Evolutionary conservation across 1,140 invertebrate genomes (phyloP).

Genomic region (Ostrea denselamellosa): DNA sequence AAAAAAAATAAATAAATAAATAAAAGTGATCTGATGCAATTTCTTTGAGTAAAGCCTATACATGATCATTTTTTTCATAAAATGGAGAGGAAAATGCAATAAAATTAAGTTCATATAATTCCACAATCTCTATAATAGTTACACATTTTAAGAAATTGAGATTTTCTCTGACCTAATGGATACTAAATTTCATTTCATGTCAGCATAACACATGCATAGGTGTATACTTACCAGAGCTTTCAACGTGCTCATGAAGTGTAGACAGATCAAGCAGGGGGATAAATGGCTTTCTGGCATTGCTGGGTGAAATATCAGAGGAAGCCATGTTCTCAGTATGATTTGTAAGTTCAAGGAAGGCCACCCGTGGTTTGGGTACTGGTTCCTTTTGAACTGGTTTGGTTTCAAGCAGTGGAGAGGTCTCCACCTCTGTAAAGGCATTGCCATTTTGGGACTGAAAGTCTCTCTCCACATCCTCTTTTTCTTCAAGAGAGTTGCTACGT

Average conservation of each 20-base stretch:
- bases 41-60: no score
- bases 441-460: constrained; percentile 22
- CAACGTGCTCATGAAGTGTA: constrained; percentile 82
- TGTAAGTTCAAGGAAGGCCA: constrained; percentile 67
- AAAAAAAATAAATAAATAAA: no score
- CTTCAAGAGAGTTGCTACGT: constrained; percentile 58
- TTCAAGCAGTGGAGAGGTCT: constrained; percentile 1
- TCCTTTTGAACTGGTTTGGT: constrained; percentile 46
- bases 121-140: no score
- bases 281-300: constrained; percentile 69
- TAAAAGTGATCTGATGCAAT: no score
- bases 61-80: no score
- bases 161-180: no score
- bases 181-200: no score
- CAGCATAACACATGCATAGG: no score
- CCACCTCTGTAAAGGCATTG: background rate
- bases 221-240: constrained; percentile 77
- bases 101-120: no score
- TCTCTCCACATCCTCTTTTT: constrained; percentile 46
- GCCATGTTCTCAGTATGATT: constrained; percentile 46
- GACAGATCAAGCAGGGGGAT: constrained; percentile 81
- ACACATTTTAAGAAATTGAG: no score
- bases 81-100: no score
- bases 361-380: constrained; percentile 58
- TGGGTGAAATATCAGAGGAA: constrained; percentile 68